phyloP scores from a whole-genome alignment of 1,140 invertebrate genomes.

The Antheraea mylitta region DNA sequence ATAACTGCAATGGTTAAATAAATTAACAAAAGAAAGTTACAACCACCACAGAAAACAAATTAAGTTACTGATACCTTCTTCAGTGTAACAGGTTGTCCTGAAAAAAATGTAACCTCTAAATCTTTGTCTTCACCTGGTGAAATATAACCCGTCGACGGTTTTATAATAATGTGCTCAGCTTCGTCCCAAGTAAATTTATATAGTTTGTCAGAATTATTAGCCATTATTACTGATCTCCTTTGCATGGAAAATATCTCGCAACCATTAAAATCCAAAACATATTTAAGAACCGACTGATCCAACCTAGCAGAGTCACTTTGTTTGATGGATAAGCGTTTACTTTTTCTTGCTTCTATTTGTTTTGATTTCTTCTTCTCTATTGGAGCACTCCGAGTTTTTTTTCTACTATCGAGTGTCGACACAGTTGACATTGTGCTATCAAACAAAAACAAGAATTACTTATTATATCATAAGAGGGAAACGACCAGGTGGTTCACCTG shows the following conservation, averaged over 20 bases:
- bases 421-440: conserved; percentile 46
- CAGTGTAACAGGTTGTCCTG: conserved; percentile 42
- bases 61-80: conserved; percentile 43
- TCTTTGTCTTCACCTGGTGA: conserved; percentile 71
- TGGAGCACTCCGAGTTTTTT: conserved; percentile 52
- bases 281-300: conserved; percentile 53
- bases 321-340: conserved; percentile 44
- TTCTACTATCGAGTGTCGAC: conserved; percentile 50
- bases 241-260: conserved; percentile 54
- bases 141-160: conserved; percentile 61
- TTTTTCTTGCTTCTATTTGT: conserved; percentile 34
- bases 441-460: conserved; percentile 13
- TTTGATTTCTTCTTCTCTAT: conserved; percentile 43
- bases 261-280: conserved; percentile 63
- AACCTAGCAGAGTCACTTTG: conserved; percentile 32
- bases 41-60: not conserved
- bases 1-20: conserved; percentile 27
- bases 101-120: conserved; percentile 64
- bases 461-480: too few relatives aligned
- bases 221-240: conserved; percentile 60
- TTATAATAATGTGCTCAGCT: conserved; percentile 47
- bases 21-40: conserved; percentile 7
- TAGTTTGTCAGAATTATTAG: conserved; percentile 68
- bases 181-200: conserved; percentile 62
- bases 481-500: too few relatives aligned